Evolutionary conservation across 2,888 invertebrate genomes (phyloP).

Genomic region (Pyralis farinalis): DNA sequence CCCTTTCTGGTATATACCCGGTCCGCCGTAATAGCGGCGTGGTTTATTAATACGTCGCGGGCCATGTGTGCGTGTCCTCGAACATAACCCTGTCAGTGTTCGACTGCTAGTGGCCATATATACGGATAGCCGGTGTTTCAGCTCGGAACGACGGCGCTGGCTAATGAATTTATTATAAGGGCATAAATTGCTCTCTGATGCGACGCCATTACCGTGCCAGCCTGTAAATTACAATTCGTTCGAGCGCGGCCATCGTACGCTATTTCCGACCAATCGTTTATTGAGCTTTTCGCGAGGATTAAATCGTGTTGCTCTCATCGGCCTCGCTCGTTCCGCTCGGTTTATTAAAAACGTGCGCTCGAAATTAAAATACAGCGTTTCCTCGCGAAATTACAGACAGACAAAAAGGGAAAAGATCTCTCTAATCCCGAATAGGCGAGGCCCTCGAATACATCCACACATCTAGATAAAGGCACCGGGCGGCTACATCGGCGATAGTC

Average conservation of each 20-base stretch:
- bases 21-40: constrained; percentile 12
- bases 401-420: constrained; percentile 47
- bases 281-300: constrained; percentile 59
- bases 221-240: constrained; percentile 75
- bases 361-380: constrained; percentile 26
- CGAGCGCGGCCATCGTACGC: constrained; percentile 44
- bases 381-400: constrained; percentile 37
- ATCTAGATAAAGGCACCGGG: constrained; percentile 56
- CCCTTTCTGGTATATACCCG: constrained; percentile 13
- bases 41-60: constrained; percentile 29
- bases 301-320: constrained; percentile 29
- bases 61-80: constrained; percentile 17
- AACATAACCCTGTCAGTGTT: constrained; percentile 34
- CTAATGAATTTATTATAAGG: constrained; percentile 80
- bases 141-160: constrained; percentile 28
- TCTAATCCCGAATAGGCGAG: constrained; percentile 66
- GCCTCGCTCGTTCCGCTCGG: constrained; percentile 22
- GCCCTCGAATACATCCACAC: constrained; percentile 61
- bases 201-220: constrained; percentile 67
- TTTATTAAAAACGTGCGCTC: constrained; percentile 29
- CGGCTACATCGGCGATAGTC: constrained; percentile 67
- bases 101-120: constrained; percentile 24
- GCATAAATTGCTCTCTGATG: constrained; percentile 77
- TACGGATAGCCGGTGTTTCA: constrained; percentile 31
- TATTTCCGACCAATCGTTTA: constrained; percentile 61